A percentile compares a stretch with the other conserved stretches of the same genome.
Conservation (phyloP, 2,888 invertebrate species). For the Apocheima hispidaria region DNA sequence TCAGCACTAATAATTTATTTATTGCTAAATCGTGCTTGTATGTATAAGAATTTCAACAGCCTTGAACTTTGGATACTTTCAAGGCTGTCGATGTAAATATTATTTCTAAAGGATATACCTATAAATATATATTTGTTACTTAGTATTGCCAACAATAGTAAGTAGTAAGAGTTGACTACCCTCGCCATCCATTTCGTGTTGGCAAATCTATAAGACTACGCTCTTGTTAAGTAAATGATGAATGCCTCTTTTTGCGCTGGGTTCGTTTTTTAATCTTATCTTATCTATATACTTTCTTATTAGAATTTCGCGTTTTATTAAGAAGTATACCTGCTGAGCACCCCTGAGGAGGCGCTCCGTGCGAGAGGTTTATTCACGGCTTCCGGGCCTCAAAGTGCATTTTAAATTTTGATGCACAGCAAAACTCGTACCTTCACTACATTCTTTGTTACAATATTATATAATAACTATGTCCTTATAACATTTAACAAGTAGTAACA, state of each 20-base stretch:
- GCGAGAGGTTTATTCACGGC: conserved; percentile 54
- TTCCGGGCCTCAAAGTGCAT: conserved; percentile 12
- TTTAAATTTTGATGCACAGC: conserved; percentile 35
- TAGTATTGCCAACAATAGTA: conserved; percentile 24
- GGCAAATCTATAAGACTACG: conserved; percentile 59
- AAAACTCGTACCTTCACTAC: conserved; percentile 19
- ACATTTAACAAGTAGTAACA: conserved; percentile 31
- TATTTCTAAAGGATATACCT: conserved; percentile 36
- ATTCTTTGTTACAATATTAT: conserved; percentile 16
- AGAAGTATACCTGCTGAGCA: conserved; percentile 2
- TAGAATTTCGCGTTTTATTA: conserved; percentile 21
- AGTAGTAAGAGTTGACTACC: conserved; percentile 31
- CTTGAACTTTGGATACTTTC: conserved; percentile 36
- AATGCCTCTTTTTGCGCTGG: conserved; percentile 42
- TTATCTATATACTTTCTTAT: not conserved
- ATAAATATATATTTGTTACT: conserved; percentile 16
- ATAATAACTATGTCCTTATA: conserved; percentile 13
- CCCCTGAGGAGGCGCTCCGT: conserved; percentile 41
- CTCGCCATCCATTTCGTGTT: conserved; percentile 64
- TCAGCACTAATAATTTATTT: conserved; percentile 13
- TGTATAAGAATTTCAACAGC: conserved; percentile 12
- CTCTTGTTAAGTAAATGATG: conserved; percentile 59
- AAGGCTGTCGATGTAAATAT: conserved; percentile 52
- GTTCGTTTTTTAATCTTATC: conserved; percentile 38
- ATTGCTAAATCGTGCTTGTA: conserved; percentile 9